These are phyloP conservation scores for Callipepla squamata DNA, from an alignment of 2,113 vertebrate genomes.

Conservation along the genomic window DNA sequence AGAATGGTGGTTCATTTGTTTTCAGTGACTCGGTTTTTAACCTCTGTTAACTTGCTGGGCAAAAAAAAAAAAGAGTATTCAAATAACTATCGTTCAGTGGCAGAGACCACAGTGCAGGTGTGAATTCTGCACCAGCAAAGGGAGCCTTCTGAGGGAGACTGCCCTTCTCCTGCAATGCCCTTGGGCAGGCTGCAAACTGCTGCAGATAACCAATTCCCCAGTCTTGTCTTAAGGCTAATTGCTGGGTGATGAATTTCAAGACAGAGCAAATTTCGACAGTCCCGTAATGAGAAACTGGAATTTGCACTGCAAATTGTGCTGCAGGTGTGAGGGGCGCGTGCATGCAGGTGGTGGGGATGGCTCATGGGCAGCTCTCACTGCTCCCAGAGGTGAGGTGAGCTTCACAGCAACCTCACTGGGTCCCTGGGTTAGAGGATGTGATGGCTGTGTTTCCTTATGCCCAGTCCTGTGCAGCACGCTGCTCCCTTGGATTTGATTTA, in stretches of 20 bases:
- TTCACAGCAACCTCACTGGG: background rate
- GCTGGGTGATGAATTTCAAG: background rate
- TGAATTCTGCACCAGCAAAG: background rate
- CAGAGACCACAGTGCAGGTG: background rate
- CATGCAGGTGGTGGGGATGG: background rate
- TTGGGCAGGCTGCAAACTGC: background rate
- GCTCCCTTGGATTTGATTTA: background rate
- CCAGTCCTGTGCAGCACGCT: accelerated
- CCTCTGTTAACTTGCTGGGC: background rate
- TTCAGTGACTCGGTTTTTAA: background rate
- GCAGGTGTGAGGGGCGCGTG: background rate
- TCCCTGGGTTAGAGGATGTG: background rate
- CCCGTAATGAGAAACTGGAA: background rate
- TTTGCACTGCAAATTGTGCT: background rate
- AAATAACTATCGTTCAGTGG: background rate
- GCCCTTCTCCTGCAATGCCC: background rate
- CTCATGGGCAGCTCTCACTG: background rate
- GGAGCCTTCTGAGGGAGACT: background rate
- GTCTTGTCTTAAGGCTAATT: background rate
- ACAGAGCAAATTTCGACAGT: background rate
- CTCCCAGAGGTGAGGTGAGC: background rate
- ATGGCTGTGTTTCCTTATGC: background rate
- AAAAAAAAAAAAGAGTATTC: background rate
- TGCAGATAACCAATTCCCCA: background rate
- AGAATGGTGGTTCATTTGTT: background rate